Conservation (phyloP, 1,140 invertebrate species). For the Drosophila repletoides region DNA sequence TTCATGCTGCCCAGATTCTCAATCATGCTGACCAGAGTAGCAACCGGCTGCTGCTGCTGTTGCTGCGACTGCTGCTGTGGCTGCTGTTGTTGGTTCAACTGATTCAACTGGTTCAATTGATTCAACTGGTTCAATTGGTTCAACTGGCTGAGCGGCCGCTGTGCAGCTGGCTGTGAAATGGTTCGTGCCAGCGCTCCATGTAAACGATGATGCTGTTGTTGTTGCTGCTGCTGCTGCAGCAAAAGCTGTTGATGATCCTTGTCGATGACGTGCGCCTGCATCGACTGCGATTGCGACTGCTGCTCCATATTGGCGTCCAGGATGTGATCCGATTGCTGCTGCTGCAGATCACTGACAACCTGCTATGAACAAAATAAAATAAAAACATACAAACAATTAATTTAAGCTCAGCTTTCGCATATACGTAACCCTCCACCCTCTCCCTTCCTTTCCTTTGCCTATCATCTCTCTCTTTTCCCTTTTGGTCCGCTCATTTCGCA, state of each 20-base stretch:
- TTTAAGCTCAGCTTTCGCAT: constrained; percentile 41
- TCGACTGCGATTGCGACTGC: constrained; percentile 35
- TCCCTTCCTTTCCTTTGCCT: background rate
- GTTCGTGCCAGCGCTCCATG: constrained; percentile 69
- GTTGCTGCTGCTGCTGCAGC: constrained; percentile 36
- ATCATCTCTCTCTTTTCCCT: background rate
- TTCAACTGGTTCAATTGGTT: constrained; percentile 27
- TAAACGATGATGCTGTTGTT: constrained; percentile 49
- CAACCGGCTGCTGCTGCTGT: constrained; percentile 46
- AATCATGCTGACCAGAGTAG: constrained; percentile 76
- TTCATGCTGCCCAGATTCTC: constrained; percentile 83
- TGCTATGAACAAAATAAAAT: constrained; percentile 51
- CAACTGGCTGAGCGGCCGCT: constrained; percentile 35
- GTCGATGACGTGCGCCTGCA: constrained; percentile 32
- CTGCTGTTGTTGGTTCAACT: constrained; percentile 19
- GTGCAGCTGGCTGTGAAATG: constrained; percentile 75
- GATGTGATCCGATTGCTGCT: constrained; percentile 39
- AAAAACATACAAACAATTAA: constrained; percentile 58
- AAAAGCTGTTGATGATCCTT: constrained; percentile 39
- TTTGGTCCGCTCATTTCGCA: constrained; percentile 16
- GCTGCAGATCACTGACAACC: constrained; percentile 57
- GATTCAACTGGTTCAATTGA: constrained; percentile 34
- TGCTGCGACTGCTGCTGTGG: constrained; percentile 45
- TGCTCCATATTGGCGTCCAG: constrained; percentile 45
- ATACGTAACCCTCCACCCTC: constrained; percentile 36